Evolutionary conservation across 2,888 invertebrate genomes (phyloP), one percentile per base, ranked within the genome.

Genomic region (Gisinianus flammeolus): DNA sequence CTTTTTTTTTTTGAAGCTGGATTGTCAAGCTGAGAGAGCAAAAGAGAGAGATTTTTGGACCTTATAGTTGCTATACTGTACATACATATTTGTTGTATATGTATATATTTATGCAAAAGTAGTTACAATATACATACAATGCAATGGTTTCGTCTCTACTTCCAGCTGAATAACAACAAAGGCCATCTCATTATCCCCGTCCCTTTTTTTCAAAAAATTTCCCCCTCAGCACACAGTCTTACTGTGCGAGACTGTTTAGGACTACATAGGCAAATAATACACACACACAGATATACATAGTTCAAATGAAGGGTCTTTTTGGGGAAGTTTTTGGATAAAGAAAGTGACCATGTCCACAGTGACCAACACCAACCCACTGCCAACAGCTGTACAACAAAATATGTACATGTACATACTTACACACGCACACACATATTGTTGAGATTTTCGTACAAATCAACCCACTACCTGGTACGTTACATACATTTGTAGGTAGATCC

Each of bases 91-190:
- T 44, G 44, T 44, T 44, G 44, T 44, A 19, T 19, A 19, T 19
- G 44, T 44, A 19, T 44, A 44, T 12, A 44, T 44, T 44, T 44
- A 16, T 2, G 44, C 19, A 44, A 44, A n/a, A n/a, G n/a, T n/a
- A n/a, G n/a, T n/a, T n/a, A n/a, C n/a, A n/a, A n/a, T n/a, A n/a
- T n/a, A n/a, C n/a, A n/a, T n/a, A n/a, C n/a, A n/a, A n/a, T n/a
- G n/a, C 44, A 44, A 44, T 44, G 44, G 44, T 44, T 44, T 44
- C 16, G 44, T 44, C 44, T 44, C 44, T 2, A 44, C 44, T 44
- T 62, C 62, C 62, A 62, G 62, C 62, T 62, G 62, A 62, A 62
- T 62, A 12, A 24, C 58, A 58, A 26, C 62, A 62, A 62, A 62
- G 28, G 62, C 5, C 24, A 62, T 62, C 62, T 62, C 62, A 62